Evolutionary conservation across 1,140 invertebrate species (phyloP), one percentile per base, ranked within the genome.

Genomic region (Eurosta solidaginis): DNA sequence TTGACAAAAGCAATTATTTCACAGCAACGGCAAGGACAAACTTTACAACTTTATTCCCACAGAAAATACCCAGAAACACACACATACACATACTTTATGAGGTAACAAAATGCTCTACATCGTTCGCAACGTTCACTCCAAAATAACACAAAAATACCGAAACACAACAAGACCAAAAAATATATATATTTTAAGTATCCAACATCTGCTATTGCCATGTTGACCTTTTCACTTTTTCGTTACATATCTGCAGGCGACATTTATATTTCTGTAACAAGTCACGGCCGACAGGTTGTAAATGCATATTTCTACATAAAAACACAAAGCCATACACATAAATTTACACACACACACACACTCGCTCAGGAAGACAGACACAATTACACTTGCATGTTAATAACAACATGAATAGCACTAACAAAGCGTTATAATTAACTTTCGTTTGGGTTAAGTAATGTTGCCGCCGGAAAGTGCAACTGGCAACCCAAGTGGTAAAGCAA

Each of bases 401-500:
- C 33, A 42, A n/a, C 59, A 40, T 29, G 59, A 68, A 68, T 20
- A 27, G 36, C 59, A 68, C 33, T 36, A 68, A 68, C 59, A 68
- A 68, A 68, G 59, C 59, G 33, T 68, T 68, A 68, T 68, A 68
- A 68, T 68, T 68, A 68, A 68, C 59, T 68, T 68, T 68, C 59
- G 59, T 68, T 68, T 68, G 59, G 59, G 59, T 68, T 68, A 68
- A 68, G 59, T 68, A 40, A 40, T 68, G 59, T 68, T 36, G 59
- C 59, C 29, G 59, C 59, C 59, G 59, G 59, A 40, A 68, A 68
- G 59, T 68, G 59, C 29, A 68, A 36, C 17, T 40, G 59, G 33
- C 33, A 36, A 68, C 33, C 33, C 9, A 68, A 36, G 59, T 68
- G 59, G 59, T 36, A 42, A n/a, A 9, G 33, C 59, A 68, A 40